These are phyloP conservation scores for Tetragonula carbonaria DNA, from an alignment of 2,888 invertebrate species.

Conservation along the genomic window DNA sequence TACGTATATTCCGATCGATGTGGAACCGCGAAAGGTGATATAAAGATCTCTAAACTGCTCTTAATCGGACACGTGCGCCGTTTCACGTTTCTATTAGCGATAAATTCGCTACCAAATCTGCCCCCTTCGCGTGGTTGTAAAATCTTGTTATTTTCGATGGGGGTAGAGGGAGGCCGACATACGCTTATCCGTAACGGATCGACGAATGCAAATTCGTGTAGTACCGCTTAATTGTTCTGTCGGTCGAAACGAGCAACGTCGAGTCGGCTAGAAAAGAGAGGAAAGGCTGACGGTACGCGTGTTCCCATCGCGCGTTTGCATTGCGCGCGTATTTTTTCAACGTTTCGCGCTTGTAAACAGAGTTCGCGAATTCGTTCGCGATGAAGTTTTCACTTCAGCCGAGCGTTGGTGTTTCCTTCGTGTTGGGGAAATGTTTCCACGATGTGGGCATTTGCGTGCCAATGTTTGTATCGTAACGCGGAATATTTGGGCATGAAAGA, in stretches of 20 bases:
- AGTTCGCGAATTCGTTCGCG: slow-evolving; percentile 47
- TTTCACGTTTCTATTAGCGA: slow-evolving; percentile 11
- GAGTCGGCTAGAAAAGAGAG: not conserved
- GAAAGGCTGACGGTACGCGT: slow-evolving; percentile 4
- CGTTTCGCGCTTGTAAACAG: slow-evolving; percentile 27
- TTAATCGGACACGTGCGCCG: slow-evolving; percentile 5
- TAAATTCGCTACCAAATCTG: slow-evolving; percentile 5
- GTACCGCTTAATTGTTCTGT: slow-evolving; percentile 28
- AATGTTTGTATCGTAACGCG: not conserved
- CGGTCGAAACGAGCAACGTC: not conserved
- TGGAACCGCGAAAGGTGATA: not conserved
- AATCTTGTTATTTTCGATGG: not conserved
- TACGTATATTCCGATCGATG: too few species aligned
- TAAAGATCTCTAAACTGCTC: not conserved
- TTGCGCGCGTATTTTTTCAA: slow-evolving; percentile 12
- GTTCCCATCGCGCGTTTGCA: not conserved
- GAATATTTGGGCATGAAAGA: not conserved
- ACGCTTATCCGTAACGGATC: slow-evolving; percentile 23
- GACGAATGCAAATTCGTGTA: slow-evolving; percentile 30
- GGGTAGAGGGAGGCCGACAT: not conserved
- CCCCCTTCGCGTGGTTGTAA: not conserved
- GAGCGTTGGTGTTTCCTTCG: not conserved
- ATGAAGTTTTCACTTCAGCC: not conserved
- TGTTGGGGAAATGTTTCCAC: not conserved
- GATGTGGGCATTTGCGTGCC: not conserved